phyloP scores from a whole-genome alignment of 2,888 invertebrate species.

The Lottia gigantea region DNA sequence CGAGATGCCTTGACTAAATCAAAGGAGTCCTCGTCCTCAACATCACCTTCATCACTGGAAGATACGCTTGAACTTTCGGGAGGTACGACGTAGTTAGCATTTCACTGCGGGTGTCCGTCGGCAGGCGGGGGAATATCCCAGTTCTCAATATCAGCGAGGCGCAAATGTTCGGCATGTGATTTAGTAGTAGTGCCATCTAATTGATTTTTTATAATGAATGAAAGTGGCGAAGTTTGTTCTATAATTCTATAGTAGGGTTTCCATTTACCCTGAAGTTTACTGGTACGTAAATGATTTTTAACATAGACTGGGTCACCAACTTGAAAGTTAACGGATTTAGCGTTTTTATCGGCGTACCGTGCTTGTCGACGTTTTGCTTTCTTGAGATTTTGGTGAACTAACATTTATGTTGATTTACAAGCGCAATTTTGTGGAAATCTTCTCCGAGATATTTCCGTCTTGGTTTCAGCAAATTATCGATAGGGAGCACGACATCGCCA shows the following conservation, averaged over 20 bases:
- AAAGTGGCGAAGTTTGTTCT: neutral
- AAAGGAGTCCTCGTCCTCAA: neutral
- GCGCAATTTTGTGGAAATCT: neutral
- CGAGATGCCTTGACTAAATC: neutral
- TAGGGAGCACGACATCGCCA: conserved; percentile 4
- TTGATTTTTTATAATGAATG: neutral
- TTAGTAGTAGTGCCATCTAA: neutral
- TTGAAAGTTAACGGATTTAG: conserved; percentile 1
- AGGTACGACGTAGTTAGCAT: neutral
- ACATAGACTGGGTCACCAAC: neutral
- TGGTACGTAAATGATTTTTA: neutral
- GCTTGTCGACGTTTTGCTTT: neutral
- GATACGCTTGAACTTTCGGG: neutral
- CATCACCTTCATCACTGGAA: neutral
- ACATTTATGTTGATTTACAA: neutral
- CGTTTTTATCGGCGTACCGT: neutral
- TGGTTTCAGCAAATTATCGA: conserved; percentile 9
- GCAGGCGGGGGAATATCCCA: neutral
- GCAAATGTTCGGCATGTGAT: neutral
- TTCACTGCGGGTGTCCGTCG: neutral
- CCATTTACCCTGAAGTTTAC: conserved; percentile 6
- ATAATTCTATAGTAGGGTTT: neutral
- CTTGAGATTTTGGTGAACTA: neutral
- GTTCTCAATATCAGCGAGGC: neutral
- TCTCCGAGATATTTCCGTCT: conserved; percentile 10